Base-by-base conservation (phyloP, 2,888 invertebrate species). In the Amiota mariae region DNA sequence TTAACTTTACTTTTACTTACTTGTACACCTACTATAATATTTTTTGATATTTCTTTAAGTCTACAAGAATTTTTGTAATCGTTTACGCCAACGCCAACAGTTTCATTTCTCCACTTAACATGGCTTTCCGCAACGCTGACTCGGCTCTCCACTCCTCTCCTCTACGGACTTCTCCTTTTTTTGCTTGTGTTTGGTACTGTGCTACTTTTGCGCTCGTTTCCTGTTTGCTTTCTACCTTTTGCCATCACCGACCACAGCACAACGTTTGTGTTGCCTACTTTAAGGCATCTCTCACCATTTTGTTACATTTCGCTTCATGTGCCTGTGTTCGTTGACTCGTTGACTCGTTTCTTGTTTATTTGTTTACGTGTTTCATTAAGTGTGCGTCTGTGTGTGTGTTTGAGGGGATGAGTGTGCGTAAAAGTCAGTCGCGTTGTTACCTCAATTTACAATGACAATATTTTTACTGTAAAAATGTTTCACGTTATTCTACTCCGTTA, bases 371-470 rank as follows among this genome's bases (percentile, higher is more conserved):
- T 70, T n/a, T 18, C 20, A 36, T 12, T 48, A 18, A 15, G 46
- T 64, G 18, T 66, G 66, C 13, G 20, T 49, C 49, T 48, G 66
- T 49, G 49, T 56, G 15, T 51, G 18, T 54, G 24, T 56, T 24
- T 54, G 13, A 6, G 47, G 3, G 46, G 46, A 8, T 64, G 46
- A 36, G 46, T 64, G 46, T 64, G 64, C 36, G 46, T 64, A 24
- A 36, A 24, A 36, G 64, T 36, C 24, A 11, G 46, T 64, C 63
- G 46, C 63, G 46, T 63, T 63, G 24, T 66, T 63, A 47, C 66
- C 66, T n/a, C 66, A 68, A 54, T 68, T 68, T 68, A 68, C 67
- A 68, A 68, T 54, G 67, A 54, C 51, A 68, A 68, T 54, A 68
- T 51, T 68, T 68, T 68, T 20, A 10, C 66, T 18, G n/a, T 48